Conservation (phyloP, 2,888 invertebrate species). For the Bruchidius siliquastri region DNA sequence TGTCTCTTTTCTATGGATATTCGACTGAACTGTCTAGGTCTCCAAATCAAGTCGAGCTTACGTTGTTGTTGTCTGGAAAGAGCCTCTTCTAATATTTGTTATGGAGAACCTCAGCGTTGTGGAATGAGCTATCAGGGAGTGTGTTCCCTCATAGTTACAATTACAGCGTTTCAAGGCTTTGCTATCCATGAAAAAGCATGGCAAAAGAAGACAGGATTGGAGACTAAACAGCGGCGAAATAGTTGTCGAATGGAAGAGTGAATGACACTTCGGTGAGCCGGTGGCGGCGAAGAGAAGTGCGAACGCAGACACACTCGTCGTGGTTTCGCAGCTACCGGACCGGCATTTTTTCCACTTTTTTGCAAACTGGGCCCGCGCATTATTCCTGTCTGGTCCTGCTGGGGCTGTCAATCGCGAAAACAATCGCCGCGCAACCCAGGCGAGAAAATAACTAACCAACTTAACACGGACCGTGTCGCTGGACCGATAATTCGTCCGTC, state of each 20-base stretch:
- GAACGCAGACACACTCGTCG: neutral
- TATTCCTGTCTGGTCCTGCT: constrained; percentile 23
- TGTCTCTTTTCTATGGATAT: too few relatives aligned
- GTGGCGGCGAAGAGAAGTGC: neutral
- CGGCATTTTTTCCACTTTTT: constrained; percentile 25
- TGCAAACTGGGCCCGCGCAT: constrained; percentile 23
- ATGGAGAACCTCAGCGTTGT: too few relatives aligned
- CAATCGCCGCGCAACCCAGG: constrained; percentile 33
- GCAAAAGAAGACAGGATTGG: too few relatives aligned
- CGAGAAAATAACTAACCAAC: constrained; percentile 48
- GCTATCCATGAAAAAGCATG: too few relatives aligned
- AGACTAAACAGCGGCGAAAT: too few relatives aligned
- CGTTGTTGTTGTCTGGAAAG: too few relatives aligned
- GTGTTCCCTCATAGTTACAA: too few relatives aligned
- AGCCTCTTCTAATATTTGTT: too few relatives aligned
- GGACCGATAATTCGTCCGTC: constrained; percentile 43
- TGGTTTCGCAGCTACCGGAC: neutral
- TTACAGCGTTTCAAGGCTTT: too few relatives aligned
- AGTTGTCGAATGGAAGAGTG: neutral
- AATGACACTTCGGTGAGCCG: neutral
- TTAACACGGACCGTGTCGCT: constrained; percentile 45
- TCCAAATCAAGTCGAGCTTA: too few relatives aligned
- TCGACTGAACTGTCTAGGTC: too few relatives aligned
- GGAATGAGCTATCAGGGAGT: too few relatives aligned
- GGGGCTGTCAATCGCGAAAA: constrained; percentile 36